Percentiles rank a stretch among this genome's conserved stretches.
phyloP scores from a whole-genome alignment of 2,888 invertebrate genomes.

The Drosophila paranaensis region DNA sequence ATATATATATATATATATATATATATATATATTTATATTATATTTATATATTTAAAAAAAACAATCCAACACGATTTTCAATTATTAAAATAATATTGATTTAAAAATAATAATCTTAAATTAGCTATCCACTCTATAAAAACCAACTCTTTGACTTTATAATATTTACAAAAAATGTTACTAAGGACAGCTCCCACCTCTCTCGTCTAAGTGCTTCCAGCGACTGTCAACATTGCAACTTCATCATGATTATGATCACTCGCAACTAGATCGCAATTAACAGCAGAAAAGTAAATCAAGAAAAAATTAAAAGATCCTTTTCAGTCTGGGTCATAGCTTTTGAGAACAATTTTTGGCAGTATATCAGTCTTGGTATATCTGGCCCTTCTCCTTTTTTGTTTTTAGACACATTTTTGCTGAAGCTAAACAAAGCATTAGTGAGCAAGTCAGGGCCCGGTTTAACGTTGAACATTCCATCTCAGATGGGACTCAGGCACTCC shows the following conservation, averaged over 20 bases:
- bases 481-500: conserved; percentile 18
- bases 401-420: conserved; percentile 24
- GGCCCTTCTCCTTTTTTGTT: neutral
- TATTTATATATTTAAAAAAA: too few species aligned
- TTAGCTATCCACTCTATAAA: too few species aligned
- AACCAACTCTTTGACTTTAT: too few species aligned
- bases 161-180: too few species aligned
- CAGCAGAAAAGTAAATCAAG: neutral
- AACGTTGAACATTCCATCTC: conserved; percentile 68
- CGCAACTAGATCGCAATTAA: neutral
- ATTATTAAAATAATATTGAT: too few species aligned
- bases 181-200: too few species aligned
- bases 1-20: too few species aligned
- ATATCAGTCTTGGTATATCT: neutral
- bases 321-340: conserved; percentile 36
- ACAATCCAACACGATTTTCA: too few species aligned
- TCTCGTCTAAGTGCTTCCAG: too few species aligned
- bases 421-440: conserved; percentile 60
- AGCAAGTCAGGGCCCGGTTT: conserved; percentile 52
- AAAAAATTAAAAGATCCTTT: neutral
- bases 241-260: neutral
- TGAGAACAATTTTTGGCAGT: neutral
- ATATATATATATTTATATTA: too few species aligned
- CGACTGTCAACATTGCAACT: too few species aligned
- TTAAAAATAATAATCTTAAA: too few species aligned